Evolutionary conservation across 2,113 vertebrate genomes (phyloP).

Genomic region (Ancistrus triradiatus): DNA sequence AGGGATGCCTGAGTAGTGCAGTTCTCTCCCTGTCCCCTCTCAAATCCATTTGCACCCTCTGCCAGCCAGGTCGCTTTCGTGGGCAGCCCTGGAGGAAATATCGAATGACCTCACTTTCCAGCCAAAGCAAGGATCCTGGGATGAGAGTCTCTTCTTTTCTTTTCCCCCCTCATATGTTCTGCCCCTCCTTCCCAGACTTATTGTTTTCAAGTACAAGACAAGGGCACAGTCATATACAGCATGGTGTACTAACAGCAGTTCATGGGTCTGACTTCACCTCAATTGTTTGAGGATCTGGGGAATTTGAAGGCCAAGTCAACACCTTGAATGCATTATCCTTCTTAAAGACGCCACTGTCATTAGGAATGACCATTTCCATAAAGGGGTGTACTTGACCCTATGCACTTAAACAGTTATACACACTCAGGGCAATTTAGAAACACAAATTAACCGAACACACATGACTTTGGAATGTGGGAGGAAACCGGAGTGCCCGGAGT

Average conservation of each 20-base stretch:
- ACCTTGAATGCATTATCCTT: too few relatives aligned
- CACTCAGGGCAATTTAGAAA: too few relatives aligned
- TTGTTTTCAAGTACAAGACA: constrained; percentile 69
- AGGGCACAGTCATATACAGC: constrained; percentile 64
- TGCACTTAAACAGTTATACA: too few relatives aligned
- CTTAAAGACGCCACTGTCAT: too few relatives aligned
- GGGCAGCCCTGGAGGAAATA: constrained; percentile 73
- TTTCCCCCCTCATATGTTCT: constrained; percentile 41
- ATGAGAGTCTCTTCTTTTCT: constrained; percentile 50
- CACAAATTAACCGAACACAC: too few relatives aligned
- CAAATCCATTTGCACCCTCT: constrained; percentile 63
- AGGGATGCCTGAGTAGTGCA: constrained; percentile 57
- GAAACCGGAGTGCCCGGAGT: too few relatives aligned
- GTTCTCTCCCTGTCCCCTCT: constrained; percentile 36
- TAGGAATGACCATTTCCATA: too few relatives aligned
- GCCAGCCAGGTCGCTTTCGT: constrained; percentile 64
- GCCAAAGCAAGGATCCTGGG: constrained; percentile 59
- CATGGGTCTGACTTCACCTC: too few relatives aligned
- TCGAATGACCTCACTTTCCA: constrained; percentile 68
- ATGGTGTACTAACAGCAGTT: background rate
- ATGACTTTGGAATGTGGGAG: too few relatives aligned
- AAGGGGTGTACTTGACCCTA: too few relatives aligned
- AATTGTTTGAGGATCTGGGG: too few relatives aligned
- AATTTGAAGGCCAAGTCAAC: too few relatives aligned
- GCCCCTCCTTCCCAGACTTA: constrained; percentile 57